Evolutionary conservation across 2,113 vertebrate species (phyloP), one percentile per base, ranked within the genome.

Genomic region (Siphamia tubifer): DNA sequence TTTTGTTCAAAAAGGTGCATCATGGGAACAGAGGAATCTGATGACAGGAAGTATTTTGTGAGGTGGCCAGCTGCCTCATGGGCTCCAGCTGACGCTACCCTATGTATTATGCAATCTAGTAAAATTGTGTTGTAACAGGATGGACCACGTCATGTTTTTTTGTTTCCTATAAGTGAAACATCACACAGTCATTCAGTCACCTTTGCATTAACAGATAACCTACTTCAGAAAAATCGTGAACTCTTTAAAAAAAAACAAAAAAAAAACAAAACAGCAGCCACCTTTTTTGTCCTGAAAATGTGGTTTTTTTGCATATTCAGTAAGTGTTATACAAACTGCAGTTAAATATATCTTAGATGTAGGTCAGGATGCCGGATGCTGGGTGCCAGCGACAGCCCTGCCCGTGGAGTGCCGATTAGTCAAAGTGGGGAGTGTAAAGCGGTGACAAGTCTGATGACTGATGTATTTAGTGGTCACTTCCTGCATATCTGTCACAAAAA

Each of bases 1-100:
- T 80, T 82, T 82, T 74, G 67, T 80, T 63, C 1, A 36, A 27
- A 30, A 67, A 69, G 77, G 76, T 79, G 72, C 72, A 82, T 83
- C 31, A 72, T 74, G 75, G 73, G 70, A 70, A 45, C 39, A 6
- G 35, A 76, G 78, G 82, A 89, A 84, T 85, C 54, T 65, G 86
- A 88, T 85, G 83, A 89, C 83, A 61, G 81, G 64, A 77, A 68
- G 68, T 57, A 45, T 70, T 83, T 13, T 27, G 55, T 4, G 52
- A 74, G 45, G 67, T 68, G 53, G 36, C 42, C 20, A 15, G 25
- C 19, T 30, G 45, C 25, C 30, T 34, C 35, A 36, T 60, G 19
- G 31, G n/a, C 47, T 31, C 12, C 16, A 60, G 77, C 70, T 77
- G 77, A 72, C 51, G 25, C 62, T 54, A 75, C 74, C 74, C 58